Conservation (phyloP, 2,113 vertebrate species). For the Tragulus kanchil region DNA sequence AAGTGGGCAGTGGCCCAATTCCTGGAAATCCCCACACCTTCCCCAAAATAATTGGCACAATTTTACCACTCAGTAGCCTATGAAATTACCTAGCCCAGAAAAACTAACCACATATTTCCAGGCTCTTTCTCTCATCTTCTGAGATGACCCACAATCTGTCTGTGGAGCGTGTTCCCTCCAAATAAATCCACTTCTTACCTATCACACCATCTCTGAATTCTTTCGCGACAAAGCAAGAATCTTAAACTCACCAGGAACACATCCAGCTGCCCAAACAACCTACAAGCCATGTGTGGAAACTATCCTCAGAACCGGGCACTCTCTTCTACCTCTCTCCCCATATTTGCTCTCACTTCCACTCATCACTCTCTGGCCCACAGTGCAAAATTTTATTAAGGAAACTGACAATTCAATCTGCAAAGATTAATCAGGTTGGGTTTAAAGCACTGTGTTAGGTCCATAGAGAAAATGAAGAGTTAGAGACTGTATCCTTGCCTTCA, state of each 20-base stretch:
- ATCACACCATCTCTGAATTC: neutral
- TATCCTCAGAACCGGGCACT: fast-evolving
- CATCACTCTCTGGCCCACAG: neutral
- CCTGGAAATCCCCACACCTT: neutral
- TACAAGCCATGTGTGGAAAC: fast-evolving
- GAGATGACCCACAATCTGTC: neutral
- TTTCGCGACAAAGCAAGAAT: neutral
- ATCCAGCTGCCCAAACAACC: neutral
- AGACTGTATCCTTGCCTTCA: neutral
- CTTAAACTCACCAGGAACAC: neutral
- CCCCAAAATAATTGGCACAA: neutral
- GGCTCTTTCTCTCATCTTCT: neutral
- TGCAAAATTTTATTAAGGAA: neutral
- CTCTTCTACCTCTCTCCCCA: neutral
- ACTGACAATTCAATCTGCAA: neutral
- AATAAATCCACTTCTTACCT: neutral
- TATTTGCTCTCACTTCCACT: neutral
- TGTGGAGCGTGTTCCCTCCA: neutral
- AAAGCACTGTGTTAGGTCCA: neutral
- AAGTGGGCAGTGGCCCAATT: neutral
- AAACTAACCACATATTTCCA: neutral
- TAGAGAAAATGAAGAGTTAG: neutral
- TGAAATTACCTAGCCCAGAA: neutral
- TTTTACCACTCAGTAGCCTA: neutral
- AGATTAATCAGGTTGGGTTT: neutral